These are phyloP conservation scores for Botia almorhae DNA, from an alignment of 2,797 vertebrate genomes.

Conservation along the genomic window DNA sequence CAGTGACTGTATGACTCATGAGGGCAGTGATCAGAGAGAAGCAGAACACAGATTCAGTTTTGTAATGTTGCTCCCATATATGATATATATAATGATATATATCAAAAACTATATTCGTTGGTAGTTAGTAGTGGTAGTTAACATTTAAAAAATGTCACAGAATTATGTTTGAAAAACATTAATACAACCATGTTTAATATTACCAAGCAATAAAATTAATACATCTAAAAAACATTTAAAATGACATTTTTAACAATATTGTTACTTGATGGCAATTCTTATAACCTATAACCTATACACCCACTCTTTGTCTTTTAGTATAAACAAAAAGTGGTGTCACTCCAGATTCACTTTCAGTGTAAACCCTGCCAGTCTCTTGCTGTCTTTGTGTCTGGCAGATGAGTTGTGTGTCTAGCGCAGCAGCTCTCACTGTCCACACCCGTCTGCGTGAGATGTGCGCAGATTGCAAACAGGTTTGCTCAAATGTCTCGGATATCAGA, in stretches of 20 bases:
- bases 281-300: background rate
- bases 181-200: no score
- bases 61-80: background rate
- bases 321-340: background rate
- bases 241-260: no score
- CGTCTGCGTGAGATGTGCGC: conserved; percentile 54
- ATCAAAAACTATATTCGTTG: no score
- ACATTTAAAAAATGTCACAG: no score
- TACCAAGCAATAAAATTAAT: no score
- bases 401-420: conserved; percentile 23
- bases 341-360: conserved; percentile 11
- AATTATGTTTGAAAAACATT: no score
- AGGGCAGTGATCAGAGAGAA: conserved; percentile 9
- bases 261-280: no score
- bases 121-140: no score
- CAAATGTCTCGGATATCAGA: conserved; percentile 5
- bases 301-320: background rate
- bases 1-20: conserved; percentile 26
- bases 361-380: conserved; percentile 24
- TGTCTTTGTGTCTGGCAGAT: conserved; percentile 57
- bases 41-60: background rate
- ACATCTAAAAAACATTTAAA: no score
- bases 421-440: conserved; percentile 33
- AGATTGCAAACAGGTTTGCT: conserved; percentile 45
- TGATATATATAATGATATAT: no score